These are phyloP conservation scores for Phymorhynchus buccinoides DNA, from an alignment of 1,140 invertebrate species.

Conservation along the genomic window DNA sequence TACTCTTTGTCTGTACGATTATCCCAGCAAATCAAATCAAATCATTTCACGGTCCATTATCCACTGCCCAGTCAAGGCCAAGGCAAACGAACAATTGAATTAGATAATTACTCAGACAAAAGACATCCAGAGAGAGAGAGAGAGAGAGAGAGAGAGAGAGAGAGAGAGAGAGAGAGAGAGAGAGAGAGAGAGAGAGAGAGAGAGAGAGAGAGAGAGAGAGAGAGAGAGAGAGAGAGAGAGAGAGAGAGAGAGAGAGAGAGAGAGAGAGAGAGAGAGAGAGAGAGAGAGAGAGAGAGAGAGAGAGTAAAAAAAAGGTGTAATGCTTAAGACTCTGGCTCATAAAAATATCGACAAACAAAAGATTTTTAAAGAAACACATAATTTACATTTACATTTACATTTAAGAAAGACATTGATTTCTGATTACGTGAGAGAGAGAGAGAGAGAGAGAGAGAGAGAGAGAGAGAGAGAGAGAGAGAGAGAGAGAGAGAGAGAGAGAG, in stretches of 20 bases:
- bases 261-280: not conserved
- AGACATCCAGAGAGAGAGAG: not conserved
- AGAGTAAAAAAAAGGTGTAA: not conserved
- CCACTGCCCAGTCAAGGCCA: not conserved
- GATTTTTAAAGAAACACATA: not conserved
- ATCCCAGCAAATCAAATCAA: no score
- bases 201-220: not conserved
- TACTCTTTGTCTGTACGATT: no score
- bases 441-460: no score
- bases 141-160: not conserved
- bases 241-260: not conserved
- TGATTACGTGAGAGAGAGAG: no score
- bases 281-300: not conserved
- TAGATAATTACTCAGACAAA: not conserved
- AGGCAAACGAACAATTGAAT: not conserved
- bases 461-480: no score
- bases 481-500: no score
- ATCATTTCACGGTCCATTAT: not conserved
- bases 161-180: not conserved
- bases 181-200: not conserved
- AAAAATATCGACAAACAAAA: not conserved
- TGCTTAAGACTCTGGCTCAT: no score
- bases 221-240: not conserved
- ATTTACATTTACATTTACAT: not conserved
- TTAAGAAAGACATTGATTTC: no score